phyloP scores from a whole-genome alignment of 2,797 vertebrate species.

The Oreortyx pictus region DNA sequence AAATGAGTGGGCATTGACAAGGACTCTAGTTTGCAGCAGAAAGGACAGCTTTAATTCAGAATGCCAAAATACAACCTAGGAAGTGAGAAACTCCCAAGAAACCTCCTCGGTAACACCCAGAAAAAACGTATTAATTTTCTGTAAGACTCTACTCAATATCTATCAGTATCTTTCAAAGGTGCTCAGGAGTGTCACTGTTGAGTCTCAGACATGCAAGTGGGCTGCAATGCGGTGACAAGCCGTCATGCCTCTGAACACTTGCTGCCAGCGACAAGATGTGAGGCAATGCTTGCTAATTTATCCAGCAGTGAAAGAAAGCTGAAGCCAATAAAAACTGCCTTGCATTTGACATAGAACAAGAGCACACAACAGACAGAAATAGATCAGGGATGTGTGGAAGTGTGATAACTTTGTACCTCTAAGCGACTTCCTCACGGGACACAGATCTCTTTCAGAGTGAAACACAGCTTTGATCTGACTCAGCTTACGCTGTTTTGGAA shows the following conservation, averaged over 20 bases:
- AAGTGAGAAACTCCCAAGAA: not conserved
- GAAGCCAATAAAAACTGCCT: not conserved
- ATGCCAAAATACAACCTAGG: not conserved
- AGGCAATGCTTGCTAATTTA: slow-evolving; percentile 42
- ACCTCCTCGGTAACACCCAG: not conserved
- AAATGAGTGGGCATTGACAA: not conserved
- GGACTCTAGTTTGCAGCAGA: not conserved
- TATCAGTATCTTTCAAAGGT: not conserved
- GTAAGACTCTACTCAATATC: not conserved
- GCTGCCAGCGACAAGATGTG: not conserved
- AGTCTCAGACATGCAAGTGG: not conserved
- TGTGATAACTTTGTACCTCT: not conserved
- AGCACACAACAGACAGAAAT: not conserved
- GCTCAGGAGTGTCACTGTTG: not conserved
- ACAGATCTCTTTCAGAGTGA: not conserved
- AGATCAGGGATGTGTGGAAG: slow-evolving; percentile 20
- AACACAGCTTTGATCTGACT: not conserved
- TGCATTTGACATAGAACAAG: not conserved
- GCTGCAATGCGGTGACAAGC: not conserved
- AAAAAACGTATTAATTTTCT: not conserved
- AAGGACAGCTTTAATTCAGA: not conserved
- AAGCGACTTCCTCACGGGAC: not conserved
- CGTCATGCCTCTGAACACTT: not conserved
- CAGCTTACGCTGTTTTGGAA: not conserved
- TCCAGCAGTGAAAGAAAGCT: slow-evolving; percentile 6